Evolutionary conservation across 2,113 vertebrate species (phyloP), one percentile per base, ranked within the genome.

Genomic region (Malurus cyaneus): DNA sequence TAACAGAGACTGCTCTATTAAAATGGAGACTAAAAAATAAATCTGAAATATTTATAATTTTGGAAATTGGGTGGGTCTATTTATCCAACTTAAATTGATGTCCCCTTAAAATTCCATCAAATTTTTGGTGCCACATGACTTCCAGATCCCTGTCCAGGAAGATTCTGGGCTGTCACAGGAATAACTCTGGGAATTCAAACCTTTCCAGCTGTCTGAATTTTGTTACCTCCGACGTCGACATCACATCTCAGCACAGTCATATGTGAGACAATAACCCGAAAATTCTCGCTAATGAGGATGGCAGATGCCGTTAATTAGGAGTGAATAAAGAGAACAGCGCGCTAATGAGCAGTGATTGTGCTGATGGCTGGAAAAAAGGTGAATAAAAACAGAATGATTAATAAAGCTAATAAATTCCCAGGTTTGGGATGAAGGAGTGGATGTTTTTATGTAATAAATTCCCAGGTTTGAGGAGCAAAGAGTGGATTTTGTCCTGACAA

Each of bases 341-440:
- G 73, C 19, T 89, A 86, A 95, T 36, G 77, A 80, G 60, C 29
- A 83, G 84, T n/a, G 21, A 18, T 60, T 52, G 49, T 25, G 57
- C 5, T 17, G 50, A 26, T 28, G 6, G 36, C 26, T 41, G n/a
- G 44, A 42, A 71, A 42, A 71, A 80, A 77, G 6, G 24, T 10
- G 69, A 91, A 56, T n/a, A 83, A 65, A 49, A 72, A 72, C 1
- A 15, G 42, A 44, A 21, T 18, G 44, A 26, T 89, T 56, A 13
- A 72, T 6, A 2, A 5, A 73, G 34, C 56, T 36, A 7, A 61
- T 49, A 57, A 73, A 89, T 57, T n/a, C 2, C 21, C 47, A 23
- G 47, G 47, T 21, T 23, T 23, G 6, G 69, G 32, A 32, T 1
- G 32, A 46, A 74, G 50, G 23, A 24, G n/a, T 0, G 9, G 59